Conservation (phyloP, 2,888 invertebrate species). For the Drosophila robusta region DNA sequence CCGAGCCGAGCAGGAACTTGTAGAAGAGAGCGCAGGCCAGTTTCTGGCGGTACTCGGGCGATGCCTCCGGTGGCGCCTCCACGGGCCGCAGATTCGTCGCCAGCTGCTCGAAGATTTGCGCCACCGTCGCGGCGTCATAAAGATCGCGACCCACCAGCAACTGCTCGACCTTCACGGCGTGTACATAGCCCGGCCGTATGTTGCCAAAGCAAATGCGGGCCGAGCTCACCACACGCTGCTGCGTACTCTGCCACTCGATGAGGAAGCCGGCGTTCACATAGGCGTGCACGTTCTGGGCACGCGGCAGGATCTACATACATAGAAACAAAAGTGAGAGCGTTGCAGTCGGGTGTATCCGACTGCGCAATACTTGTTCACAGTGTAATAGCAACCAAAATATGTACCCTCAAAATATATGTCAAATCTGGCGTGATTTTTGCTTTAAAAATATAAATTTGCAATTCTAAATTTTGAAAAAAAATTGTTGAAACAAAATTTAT, state of each 20-base stretch:
- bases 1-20: slow-evolving; percentile 88
- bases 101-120: slow-evolving; percentile 86
- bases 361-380: no score
- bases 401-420: no score
- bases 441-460: no score
- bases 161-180: slow-evolving; percentile 87
- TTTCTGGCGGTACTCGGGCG: slow-evolving; percentile 89
- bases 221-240: slow-evolving; percentile 40
- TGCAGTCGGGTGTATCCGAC: no score
- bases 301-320: slow-evolving; percentile 88
- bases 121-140: slow-evolving; percentile 81
- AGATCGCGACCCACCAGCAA: slow-evolving; percentile 85
- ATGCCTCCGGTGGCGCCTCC: slow-evolving; percentile 88
- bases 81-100: slow-evolving; percentile 88
- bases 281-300: slow-evolving; percentile 92
- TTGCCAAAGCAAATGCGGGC: slow-evolving; percentile 89
- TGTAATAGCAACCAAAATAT: no score
- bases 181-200: slow-evolving; percentile 86
- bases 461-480: no score
- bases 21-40: slow-evolving; percentile 92
- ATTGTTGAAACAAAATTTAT: no score
- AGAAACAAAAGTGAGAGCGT: neutral
- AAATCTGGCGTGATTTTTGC: no score
- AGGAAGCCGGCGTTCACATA: slow-evolving; percentile 91
- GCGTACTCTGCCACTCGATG: slow-evolving; percentile 84